These are phyloP conservation scores for Pteronura brasiliensis DNA, from an alignment of 2,113 vertebrate species.

Conservation along the genomic window DNA sequence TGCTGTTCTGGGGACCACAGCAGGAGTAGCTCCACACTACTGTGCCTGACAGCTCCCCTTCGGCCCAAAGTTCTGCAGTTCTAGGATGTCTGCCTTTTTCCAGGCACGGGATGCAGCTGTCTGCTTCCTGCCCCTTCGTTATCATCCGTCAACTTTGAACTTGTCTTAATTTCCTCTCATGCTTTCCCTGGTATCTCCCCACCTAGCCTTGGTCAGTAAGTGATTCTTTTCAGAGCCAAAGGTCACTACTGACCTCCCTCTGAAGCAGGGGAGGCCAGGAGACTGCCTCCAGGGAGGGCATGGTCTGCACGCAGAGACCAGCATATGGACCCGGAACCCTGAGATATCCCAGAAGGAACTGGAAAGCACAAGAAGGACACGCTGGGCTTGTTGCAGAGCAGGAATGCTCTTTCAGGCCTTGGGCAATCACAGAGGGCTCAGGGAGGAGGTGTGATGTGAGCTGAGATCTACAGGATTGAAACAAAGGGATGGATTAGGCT, in stretches of 20 bases:
- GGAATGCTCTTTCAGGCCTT: rapidly evolving
- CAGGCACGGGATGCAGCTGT: neutral
- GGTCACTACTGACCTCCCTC: neutral
- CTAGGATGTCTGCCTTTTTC: neutral
- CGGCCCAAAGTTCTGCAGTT: neutral
- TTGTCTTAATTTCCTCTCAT: neutral
- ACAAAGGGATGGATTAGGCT: neutral
- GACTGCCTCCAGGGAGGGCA: neutral
- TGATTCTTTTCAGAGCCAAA: neutral
- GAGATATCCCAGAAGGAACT: neutral
- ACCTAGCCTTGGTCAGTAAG: neutral
- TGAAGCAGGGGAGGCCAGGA: neutral
- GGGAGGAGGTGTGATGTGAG: neutral
- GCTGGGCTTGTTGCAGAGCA: neutral
- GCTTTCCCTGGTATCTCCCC: neutral
- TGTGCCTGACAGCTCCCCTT: neutral
- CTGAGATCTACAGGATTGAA: neutral
- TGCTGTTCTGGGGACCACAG: neutral
- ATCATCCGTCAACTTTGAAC: neutral
- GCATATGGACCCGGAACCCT: too few relatives aligned
- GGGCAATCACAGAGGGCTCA: neutral
- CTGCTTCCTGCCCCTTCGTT: neutral
- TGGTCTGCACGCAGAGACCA: neutral
- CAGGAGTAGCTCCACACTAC: neutral
- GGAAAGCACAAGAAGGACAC: neutral